Base-by-base conservation (phyloP, 2,888 invertebrate genomes). In the Ormyrus thymus region DNA sequence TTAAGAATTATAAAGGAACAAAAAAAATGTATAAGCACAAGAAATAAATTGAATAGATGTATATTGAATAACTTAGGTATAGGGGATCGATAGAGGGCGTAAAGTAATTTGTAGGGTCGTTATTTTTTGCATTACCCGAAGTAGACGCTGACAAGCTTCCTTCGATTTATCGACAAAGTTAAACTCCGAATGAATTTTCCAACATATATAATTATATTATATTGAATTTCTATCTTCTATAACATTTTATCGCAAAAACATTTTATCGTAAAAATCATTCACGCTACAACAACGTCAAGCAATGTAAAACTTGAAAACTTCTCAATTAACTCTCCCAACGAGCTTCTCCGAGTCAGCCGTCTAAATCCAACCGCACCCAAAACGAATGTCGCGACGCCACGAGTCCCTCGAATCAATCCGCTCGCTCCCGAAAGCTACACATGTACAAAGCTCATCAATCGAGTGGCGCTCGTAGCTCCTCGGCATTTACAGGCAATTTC, bases 401-500 rank as follows among this genome's bases (percentile, higher is more conserved):
- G 11, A 1, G 43, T 53, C 50, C 15, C 11, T 2, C 6, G 13
- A 61, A 51, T 73, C 11, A 46, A 29, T 29, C 29, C 29, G 29
- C 29, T 29, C 29, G 29, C 29, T 29, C 29, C 29, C 29, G 29
- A 29, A 29, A 29, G 29, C 29, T 29, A 29, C 29, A 29, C 29
- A 29, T 29, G 29, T 29, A 29, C 29, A 29, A 29, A 29, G 29
- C 29, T 29, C 29, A 29, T 29, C 29, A 29, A 29, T 29, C 29
- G 29, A 29, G 29, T 29, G 2, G 13, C 51, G 51, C 45, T 10
- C 9, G 51, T 43, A 29, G 45, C 64, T 64, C 46, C 29, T 53
- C 61, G 43, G 66, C 72, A 68, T 78, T 72, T 78, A 61, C 62
- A 58, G 68, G 46, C 55, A 68, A 78, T 73, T 72, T 72, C 66